Conservation (phyloP, 2,888 invertebrate species). For the Drosophila leonis region DNA sequence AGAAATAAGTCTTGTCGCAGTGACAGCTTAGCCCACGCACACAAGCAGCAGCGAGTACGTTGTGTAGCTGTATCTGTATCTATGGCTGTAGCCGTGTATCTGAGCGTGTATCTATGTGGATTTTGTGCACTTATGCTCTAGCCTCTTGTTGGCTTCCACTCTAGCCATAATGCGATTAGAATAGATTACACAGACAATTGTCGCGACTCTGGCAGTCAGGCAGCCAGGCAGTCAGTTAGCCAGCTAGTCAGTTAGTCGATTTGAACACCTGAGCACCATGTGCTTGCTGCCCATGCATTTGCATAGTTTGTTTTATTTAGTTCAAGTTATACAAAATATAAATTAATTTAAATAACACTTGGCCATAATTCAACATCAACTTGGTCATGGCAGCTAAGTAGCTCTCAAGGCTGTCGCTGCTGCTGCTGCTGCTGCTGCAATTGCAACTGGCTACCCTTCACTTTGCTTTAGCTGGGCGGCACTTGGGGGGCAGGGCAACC, state of each 20-base stretch:
- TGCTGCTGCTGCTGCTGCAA: constrained; percentile 63
- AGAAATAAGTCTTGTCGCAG: constrained; percentile 78
- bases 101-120: constrained; percentile 39
- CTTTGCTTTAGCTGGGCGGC: constrained; percentile 52
- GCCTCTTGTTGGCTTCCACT: constrained; percentile 36
- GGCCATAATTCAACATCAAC: constrained; percentile 71
- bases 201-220: constrained; percentile 46
- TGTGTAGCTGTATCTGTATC: not conserved
- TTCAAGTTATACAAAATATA: constrained; percentile 64
- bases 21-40: constrained; percentile 79
- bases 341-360: constrained; percentile 78
- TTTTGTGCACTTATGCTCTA: constrained; percentile 61
- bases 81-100: not conserved
- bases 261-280: constrained; percentile 64
- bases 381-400: constrained; percentile 55
- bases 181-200: constrained; percentile 78
- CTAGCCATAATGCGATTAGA: constrained; percentile 80
- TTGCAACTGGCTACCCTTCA: constrained; percentile 71
- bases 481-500: constrained; percentile 39
- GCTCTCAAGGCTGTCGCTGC: constrained; percentile 59
- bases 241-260: constrained; percentile 14
- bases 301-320: constrained; percentile 78
- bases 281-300: constrained; percentile 59
- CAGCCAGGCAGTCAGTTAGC: constrained; percentile 13
- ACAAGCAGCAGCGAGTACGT: constrained; percentile 19